These are phyloP conservation scores for Margaritifera margaritifera DNA, from an alignment of 2,888 invertebrate species.

Conservation along the genomic window DNA sequence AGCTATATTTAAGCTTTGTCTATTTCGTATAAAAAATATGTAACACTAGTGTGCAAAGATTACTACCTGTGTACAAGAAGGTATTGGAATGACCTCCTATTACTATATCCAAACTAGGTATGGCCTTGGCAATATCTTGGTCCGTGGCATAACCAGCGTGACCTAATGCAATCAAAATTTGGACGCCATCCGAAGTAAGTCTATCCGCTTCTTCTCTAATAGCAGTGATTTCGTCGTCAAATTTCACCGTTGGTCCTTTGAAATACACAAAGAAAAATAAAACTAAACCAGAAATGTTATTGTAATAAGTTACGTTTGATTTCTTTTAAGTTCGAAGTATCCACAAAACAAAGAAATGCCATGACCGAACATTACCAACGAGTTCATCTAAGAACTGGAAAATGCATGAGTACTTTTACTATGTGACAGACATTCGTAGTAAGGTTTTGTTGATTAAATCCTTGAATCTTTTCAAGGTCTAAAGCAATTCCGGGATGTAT, in stretches of 20 bases:
- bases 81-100: constrained; percentile 94
- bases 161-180: constrained; percentile 89
- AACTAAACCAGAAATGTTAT: not conserved
- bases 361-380: too few species aligned
- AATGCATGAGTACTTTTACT: too few species aligned
- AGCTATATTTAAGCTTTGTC: too few species aligned
- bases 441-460: too few species aligned
- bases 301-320: not conserved
- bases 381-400: too few species aligned
- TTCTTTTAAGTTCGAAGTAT: not conserved
- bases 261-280: constrained; percentile 1
- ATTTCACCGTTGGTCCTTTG: constrained; percentile 41
- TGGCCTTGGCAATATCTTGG: constrained; percentile 82
- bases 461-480: too few species aligned
- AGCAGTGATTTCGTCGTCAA: constrained; percentile 46
- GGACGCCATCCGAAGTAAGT: constrained; percentile 77
- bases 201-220: constrained; percentile 45
- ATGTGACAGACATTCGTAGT: too few species aligned
- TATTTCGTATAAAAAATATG: too few species aligned
- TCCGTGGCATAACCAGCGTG: constrained; percentile 89
- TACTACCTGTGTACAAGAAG: constrained; percentile 81
- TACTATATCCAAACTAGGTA: constrained; percentile 87
- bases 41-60: not conserved
- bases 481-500: too few species aligned
- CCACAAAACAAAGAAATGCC: not conserved